phyloP scores from a whole-genome alignment of 1,140 invertebrate genomes.

The Lethrus apterus region DNA sequence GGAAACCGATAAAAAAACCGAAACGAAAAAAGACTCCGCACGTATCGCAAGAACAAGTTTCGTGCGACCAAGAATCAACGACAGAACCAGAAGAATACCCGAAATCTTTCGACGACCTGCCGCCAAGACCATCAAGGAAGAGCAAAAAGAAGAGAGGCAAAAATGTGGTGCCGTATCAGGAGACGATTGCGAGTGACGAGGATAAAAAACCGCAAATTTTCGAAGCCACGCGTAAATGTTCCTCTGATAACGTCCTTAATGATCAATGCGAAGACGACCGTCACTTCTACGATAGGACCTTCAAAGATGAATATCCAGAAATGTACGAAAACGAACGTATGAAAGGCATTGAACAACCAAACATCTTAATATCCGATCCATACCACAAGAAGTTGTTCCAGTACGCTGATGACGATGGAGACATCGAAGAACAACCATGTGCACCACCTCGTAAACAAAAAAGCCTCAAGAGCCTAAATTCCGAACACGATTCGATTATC shows the following conservation, averaged over 20 bases:
- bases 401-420: slow-evolving; percentile 1
- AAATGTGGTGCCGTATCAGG: slow-evolving; percentile 28
- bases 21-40: slow-evolving; percentile 40
- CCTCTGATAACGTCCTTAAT: slow-evolving; percentile 7
- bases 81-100: slow-evolving; percentile 27
- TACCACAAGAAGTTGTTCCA: slow-evolving; percentile 17
- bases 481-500: slow-evolving; percentile 44
- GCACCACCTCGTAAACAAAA: slow-evolving; percentile 37
- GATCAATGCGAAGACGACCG: not conserved
- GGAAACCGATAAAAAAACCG: slow-evolving; percentile 37
- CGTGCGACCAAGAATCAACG: slow-evolving; percentile 31
- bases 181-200: slow-evolving; percentile 29
- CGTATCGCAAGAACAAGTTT: slow-evolving; percentile 33
- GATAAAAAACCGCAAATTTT: slow-evolving; percentile 15
- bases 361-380: slow-evolving; percentile 38
- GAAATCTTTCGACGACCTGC: slow-evolving; percentile 29
- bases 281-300: not conserved
- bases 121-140: slow-evolving; percentile 38
- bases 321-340: slow-evolving; percentile 43
- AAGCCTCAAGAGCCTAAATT: slow-evolving; percentile 38
- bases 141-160: slow-evolving; percentile 30
- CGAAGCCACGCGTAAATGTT: slow-evolving; percentile 2
- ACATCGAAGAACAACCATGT: slow-evolving; percentile 21
- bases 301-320: slow-evolving; percentile 7
- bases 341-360: slow-evolving; percentile 43